phyloP scores from a whole-genome alignment of 2,797 vertebrate genomes.

The Acanthis flammea region DNA sequence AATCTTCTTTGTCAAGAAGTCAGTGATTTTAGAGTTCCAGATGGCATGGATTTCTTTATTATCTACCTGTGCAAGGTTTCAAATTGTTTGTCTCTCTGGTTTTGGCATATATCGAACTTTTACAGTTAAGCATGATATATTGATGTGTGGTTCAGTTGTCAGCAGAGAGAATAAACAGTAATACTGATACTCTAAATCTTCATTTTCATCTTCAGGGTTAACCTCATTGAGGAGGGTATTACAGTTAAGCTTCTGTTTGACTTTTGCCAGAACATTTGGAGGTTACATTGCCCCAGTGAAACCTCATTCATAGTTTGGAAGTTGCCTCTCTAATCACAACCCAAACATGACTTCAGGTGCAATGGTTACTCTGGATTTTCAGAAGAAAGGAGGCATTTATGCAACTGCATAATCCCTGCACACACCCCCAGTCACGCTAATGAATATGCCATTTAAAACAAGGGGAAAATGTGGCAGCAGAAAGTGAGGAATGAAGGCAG shows the following conservation, averaged over 20 bases:
- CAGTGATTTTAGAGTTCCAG: background rate
- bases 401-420: background rate
- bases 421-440: background rate
- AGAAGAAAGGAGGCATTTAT: background rate
- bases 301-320: background rate
- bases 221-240: background rate
- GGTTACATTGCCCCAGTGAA: background rate
- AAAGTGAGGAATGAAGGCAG: background rate
- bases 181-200: background rate
- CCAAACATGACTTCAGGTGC: background rate
- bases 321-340: background rate
- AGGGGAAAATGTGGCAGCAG: background rate
- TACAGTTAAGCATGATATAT: rapidly evolving
- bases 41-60: background rate
- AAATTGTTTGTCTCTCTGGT: background rate
- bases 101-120: background rate
- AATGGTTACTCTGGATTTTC: background rate
- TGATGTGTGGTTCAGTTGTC: background rate
- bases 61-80: background rate
- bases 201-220: background rate
- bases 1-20: background rate
- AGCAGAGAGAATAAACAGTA: background rate
- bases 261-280: background rate
- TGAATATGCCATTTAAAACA: background rate
- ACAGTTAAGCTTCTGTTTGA: background rate